Evolutionary conservation across 1,140 invertebrate species (phyloP), one percentile per base, ranked within the genome.

Genomic region (Zaprionus camerounensis): DNA sequence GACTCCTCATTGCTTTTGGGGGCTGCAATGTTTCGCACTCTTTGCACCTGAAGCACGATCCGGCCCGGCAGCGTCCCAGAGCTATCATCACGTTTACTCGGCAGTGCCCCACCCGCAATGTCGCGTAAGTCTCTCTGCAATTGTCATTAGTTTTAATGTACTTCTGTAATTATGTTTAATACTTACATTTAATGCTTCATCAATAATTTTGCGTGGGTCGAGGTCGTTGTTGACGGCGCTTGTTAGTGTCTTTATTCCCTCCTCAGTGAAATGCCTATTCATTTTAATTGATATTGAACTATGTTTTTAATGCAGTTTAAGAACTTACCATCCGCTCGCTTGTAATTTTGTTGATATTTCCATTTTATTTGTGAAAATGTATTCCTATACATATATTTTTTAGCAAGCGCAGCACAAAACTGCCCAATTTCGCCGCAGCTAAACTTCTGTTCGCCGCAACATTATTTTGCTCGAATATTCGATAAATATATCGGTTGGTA

Each of bases 1-100:
- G 97, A 97, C 78, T 97, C 96, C 91, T 98, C 97, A 93, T 98
- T 97, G 41, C 95, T 95, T 93, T 98, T 98, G n/a, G 98, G 97
- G 20, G 97, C 97, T 41, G 97, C 95, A 46, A 98, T 95, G 94
- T 98, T 98, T 15, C 97, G 94, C 51, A 98, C 94, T 92, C 98
- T 97, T 92, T 97, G 96, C 81, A 99, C 95, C 94, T 99, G 98
- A 22, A 98, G 93, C 12, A 98, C 95, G 68, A 97, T 94, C 65
- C 96, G 94, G 11, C 96, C 95, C 67, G 95, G 93, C 69, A 96
- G 93, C 93, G 94, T 93, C n/a, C 31, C 73, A 28, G 61, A 51
- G 57, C 93, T 92, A 65, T 95, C 95, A 49, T 95, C 94, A 67
- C 95, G 95, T 65, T 95, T 95, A 63, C 94, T 93, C 41, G 94